Evolutionary conservation across 2,113 vertebrate species (phyloP).

Genomic region (Psammodynastes pulverulentus): DNA sequence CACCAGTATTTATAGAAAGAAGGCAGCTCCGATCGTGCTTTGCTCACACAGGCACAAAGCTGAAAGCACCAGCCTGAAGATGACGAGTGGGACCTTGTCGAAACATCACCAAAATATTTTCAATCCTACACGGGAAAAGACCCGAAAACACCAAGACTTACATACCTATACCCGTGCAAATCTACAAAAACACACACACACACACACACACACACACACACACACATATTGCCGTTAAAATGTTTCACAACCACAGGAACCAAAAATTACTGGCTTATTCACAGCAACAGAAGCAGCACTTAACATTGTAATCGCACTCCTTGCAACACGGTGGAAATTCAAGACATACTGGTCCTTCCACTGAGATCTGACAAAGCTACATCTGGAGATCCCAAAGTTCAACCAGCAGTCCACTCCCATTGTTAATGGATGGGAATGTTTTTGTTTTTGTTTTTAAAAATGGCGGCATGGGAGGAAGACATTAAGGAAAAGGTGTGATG

Average conservation of each 20-base stretch:
- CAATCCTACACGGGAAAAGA: too few relatives aligned
- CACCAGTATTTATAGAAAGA: too few relatives aligned
- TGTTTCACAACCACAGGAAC: background rate
- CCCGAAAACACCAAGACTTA: too few relatives aligned
- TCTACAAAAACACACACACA: too few relatives aligned
- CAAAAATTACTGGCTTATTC: background rate
- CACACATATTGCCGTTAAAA: background rate
- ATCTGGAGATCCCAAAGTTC: background rate
- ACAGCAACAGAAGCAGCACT: background rate
- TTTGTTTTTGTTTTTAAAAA: too few relatives aligned
- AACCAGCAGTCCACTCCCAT: fast-evolving
- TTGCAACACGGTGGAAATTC: fast-evolving
- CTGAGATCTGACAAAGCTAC: background rate
- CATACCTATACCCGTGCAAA: too few relatives aligned
- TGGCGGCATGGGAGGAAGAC: background rate
- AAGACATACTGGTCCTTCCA: background rate
- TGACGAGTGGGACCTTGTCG: too few relatives aligned
- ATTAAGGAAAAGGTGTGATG: fast-evolving
- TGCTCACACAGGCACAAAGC: too few relatives aligned
- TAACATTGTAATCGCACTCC: background rate
- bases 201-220: too few relatives aligned
- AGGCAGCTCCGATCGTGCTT: too few relatives aligned
- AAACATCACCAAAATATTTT: too few relatives aligned
- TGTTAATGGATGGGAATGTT: background rate
- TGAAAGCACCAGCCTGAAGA: too few relatives aligned